These are phyloP conservation scores for Castor canadensis DNA, from an alignment of 2,113 vertebrate genomes.

Conservation along the genomic window DNA sequence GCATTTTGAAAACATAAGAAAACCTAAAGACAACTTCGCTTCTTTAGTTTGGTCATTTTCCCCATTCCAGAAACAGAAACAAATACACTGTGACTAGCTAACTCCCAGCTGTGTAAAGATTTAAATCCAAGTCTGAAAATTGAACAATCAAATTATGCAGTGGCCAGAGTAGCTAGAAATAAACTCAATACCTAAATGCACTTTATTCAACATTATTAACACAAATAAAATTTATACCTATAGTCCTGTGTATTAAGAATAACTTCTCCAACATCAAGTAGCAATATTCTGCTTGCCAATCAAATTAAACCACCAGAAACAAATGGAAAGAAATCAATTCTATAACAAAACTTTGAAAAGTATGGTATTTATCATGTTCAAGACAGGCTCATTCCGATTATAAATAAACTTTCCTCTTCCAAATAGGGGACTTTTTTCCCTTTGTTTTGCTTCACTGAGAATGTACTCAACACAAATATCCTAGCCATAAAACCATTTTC, in stretches of 20 bases:
- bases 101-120: constrained; percentile 63
- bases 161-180: constrained; percentile 63
- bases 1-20: constrained; percentile 52
- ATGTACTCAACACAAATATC: constrained; percentile 15
- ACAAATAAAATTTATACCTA: constrained; percentile 74
- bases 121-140: constrained; percentile 70
- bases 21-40: constrained; percentile 42
- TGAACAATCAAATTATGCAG: constrained; percentile 72
- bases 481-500: constrained; percentile 13
- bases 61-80: constrained; percentile 41
- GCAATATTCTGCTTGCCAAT: constrained; percentile 71
- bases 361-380: constrained; percentile 65
- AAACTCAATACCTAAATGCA: constrained; percentile 58
- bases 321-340: constrained; percentile 70
- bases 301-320: constrained; percentile 72
- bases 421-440: neutral
- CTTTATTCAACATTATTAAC: constrained; percentile 75
- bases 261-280: constrained; percentile 61
- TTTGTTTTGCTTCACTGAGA: neutral
- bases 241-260: constrained; percentile 53
- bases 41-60: constrained; percentile 45
- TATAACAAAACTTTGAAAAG: constrained; percentile 69
- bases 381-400: constrained; percentile 67
- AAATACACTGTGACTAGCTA: constrained; percentile 64
- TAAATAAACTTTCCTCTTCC: constrained; percentile 67